These are phyloP conservation scores for Adelphocoris suturalis DNA, from an alignment of 2,888 invertebrate genomes.

Conservation along the genomic window DNA sequence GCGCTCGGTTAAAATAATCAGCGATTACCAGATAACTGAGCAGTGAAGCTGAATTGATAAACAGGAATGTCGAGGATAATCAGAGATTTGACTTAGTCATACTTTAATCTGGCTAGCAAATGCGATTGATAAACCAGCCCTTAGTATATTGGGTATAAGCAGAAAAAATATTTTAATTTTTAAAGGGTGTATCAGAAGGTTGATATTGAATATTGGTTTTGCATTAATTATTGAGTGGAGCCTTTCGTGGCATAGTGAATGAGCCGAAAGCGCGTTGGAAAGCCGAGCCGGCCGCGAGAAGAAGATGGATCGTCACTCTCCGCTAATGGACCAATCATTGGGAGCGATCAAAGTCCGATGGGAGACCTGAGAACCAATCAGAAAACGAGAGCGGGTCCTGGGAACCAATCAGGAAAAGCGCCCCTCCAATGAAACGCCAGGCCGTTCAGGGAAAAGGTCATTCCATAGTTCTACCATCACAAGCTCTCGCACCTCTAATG, in stretches of 20 bases:
- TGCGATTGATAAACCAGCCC: too few relatives aligned
- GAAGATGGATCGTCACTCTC: conserved; percentile 27
- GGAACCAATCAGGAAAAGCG: not conserved
- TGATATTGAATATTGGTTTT: not conserved
- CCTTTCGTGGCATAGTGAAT: not conserved
- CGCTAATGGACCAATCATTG: conserved; percentile 29
- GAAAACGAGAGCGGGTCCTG: conserved; percentile 4
- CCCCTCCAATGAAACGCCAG: not conserved
- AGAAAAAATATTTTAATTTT: not conserved
- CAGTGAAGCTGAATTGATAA: too few relatives aligned
- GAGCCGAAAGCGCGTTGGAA: not conserved
- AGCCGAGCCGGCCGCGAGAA: not conserved
- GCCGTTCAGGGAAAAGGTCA: not conserved
- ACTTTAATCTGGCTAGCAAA: too few relatives aligned
- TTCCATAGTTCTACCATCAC: not conserved
- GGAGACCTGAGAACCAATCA: conserved; percentile 32
- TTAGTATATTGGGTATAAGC: too few relatives aligned
- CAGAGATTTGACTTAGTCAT: too few relatives aligned
- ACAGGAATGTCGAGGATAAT: too few relatives aligned
- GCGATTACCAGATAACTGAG: too few relatives aligned
- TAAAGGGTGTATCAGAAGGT: not conserved
- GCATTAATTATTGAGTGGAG: not conserved
- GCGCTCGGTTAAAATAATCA: too few relatives aligned
- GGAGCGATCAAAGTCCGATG: not conserved
- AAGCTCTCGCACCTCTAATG: not conserved